phyloP scores from a whole-genome alignment of 2,888 invertebrate genomes.

The Morpho helenor region DNA sequence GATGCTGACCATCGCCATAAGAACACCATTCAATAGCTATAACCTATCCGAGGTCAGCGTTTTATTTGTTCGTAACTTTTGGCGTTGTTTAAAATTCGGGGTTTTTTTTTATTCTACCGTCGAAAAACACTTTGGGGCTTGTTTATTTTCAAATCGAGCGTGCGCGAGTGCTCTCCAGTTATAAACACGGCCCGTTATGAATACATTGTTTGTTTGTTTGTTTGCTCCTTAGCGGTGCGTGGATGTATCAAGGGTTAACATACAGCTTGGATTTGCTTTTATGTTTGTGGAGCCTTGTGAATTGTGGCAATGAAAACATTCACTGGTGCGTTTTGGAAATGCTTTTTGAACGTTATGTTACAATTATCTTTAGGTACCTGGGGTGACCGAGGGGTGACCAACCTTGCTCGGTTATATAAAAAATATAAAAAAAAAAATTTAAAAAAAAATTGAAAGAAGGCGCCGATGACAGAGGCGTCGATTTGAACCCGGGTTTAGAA shows the following conservation, averaged over 20 bases:
- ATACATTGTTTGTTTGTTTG: conserved; percentile 49
- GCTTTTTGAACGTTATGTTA: too few relatives aligned
- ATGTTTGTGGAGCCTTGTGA: conserved; percentile 20
- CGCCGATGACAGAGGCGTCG: too few relatives aligned
- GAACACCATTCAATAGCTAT: conserved; percentile 12
- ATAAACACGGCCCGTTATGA: conserved; percentile 46
- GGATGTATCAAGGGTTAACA: conserved; percentile 51
- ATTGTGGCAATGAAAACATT: conserved; percentile 23
- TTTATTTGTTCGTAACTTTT: conserved; percentile 31
- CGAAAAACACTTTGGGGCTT: conserved; percentile 53
- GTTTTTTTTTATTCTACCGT: conserved; percentile 38
- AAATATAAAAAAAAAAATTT: too few relatives aligned
- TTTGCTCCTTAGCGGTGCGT: conserved; percentile 35
- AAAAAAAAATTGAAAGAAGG: too few relatives aligned
- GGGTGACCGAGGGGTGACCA: too few relatives aligned
- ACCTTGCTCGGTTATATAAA: too few relatives aligned
- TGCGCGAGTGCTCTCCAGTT: conserved; percentile 57
- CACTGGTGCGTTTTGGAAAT: too few relatives aligned
- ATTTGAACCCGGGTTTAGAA: too few relatives aligned
- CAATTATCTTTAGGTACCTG: too few relatives aligned
- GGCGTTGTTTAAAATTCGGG: conserved; percentile 40
- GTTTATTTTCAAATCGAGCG: conserved; percentile 67
- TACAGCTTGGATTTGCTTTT: conserved; percentile 31
- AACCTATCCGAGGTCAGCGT: conserved; percentile 15
- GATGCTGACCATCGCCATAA: conserved; percentile 3